phyloP scores from a whole-genome alignment of 2,113 vertebrate species.

The Xenopus tropicalis region UCB_Xtro_10.0 CM004451.2:11754501-11755000 shows the following conservation, averaged over 20 bases:
- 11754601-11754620: slow-evolving; percentile 56
- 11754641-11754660: slow-evolving; percentile 53
- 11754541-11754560: slow-evolving; percentile 26
- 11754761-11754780: slow-evolving; percentile 56
- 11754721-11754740: slow-evolving; percentile 48
- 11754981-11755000: too few species aligned
- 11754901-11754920: too few species aligned
- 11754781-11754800: slow-evolving; percentile 7
- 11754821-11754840: too few species aligned
- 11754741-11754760: slow-evolving; percentile 54
- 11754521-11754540: not conserved
- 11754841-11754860: too few species aligned
- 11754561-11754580: slow-evolving; percentile 26
- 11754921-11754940: too few species aligned
- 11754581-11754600: not conserved
- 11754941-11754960: too few species aligned
- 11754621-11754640: slow-evolving; percentile 50
- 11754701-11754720: slow-evolving; percentile 47
- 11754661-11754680: slow-evolving; percentile 53
- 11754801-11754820: not conserved
- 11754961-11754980: too few species aligned
- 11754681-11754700: slow-evolving; percentile 16
- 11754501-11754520: not conserved
- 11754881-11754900: too few species aligned
- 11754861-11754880: too few species aligned